Conservation (phyloP, 92 coral and sea anemone genomes). For the Diadumene lineata region DNA sequence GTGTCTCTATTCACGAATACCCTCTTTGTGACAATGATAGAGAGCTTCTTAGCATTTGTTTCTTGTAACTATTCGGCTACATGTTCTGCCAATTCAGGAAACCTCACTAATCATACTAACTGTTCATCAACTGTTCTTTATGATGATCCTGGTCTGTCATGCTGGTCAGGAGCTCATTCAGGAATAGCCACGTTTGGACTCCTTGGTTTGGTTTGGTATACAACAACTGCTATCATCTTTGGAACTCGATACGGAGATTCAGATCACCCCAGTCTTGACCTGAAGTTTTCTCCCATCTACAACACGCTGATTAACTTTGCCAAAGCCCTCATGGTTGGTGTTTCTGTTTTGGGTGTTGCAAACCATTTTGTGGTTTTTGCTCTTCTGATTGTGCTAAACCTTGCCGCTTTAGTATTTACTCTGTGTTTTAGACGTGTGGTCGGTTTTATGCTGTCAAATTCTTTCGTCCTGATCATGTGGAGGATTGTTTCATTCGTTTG, state of each 20-base stretch:
- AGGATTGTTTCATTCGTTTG: conserved; percentile 80
- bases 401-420: conserved; percentile 75
- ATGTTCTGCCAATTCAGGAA: conserved; percentile 18
- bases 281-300: conserved; percentile 87
- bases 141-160: conserved; percentile 66
- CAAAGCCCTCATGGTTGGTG: conserved; percentile 94
- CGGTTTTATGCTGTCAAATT: conserved; percentile 69
- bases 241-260: conserved; percentile 95
- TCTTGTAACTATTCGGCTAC: conserved; percentile 67
- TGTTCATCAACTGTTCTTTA: conserved; percentile 54
- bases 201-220: conserved; percentile 92
- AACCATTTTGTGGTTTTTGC: conserved; percentile 48
- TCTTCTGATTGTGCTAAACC: conserved; percentile 54
- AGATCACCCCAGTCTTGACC: conserved; percentile 84
- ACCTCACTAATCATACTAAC: conserved; percentile 16
- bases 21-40: conserved; percentile 86
- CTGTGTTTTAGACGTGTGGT: conserved; percentile 58
- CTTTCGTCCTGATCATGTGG: conserved; percentile 76
- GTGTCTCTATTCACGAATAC: conserved; percentile 89
- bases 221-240: conserved; percentile 88
- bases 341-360: conserved; percentile 71
- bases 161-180: conserved; percentile 88
- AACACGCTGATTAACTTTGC: conserved; percentile 74
- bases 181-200: conserved; percentile 83
- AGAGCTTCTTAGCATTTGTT: conserved; percentile 85